Base-by-base conservation (phyloP, 2,113 vertebrate species). In the Stercorarius parasiticus region DNA sequence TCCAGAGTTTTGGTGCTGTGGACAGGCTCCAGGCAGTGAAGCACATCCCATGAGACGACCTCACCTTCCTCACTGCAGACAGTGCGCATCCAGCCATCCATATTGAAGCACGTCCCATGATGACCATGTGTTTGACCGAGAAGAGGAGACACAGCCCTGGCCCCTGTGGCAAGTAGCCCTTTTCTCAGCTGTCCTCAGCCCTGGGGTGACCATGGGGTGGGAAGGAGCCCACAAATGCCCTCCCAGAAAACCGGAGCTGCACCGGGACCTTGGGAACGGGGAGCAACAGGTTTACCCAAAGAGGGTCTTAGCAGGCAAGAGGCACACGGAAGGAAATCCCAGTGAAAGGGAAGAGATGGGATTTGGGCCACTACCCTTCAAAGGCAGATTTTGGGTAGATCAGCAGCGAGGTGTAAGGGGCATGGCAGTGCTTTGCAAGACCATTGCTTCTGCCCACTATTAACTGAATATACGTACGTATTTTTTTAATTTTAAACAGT, bases 31-130 rank as follows among this genome's bases (percentile, higher is more conserved):
- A 56, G 49, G 21, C 6, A 42, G 4, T 5, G 15, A 66, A 58
- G 40, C 7, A n/a, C 18, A 70, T 15, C 30, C 30, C 50, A 19
- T 2, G 8, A 62, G 7, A 4, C 2, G 3, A 80, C 11, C 4
- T 72, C n/a, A 23, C 36, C 25, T 38, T 43, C 23, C 14, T 21
- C 21, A 19, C 13, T 1, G 0, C 43, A 38, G 52, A 13, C 6
- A 2, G 7, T 7, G 13, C 1, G 0, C 1, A 9, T 45, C 59
- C 67, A 38, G 19, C 12, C 36, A 5, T 1, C 8, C 10, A 36
- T 14, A 3, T 4, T 18, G 73, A 53, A 36, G 30, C 20, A 38
- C 0, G 0, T 18, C 38, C 71, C 52, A 50, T 4, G 8, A 42
- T 25, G 52, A 47, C 40, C 14, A 1, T 0, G 1, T 3, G 22